Conservation (phyloP, 2,888 invertebrate genomes). For the Hypsopygia costalis region DNA sequence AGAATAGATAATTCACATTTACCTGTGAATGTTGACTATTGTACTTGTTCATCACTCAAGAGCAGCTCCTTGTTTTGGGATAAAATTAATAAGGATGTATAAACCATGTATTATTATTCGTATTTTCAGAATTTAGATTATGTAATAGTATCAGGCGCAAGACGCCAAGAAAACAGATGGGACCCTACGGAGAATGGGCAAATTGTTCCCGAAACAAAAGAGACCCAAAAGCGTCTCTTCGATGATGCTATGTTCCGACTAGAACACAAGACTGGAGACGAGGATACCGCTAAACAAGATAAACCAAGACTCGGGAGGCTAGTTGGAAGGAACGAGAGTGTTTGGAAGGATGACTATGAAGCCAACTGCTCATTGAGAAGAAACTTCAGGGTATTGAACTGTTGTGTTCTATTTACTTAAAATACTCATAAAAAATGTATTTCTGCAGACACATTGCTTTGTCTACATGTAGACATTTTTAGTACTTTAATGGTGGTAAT, state of each 20-base stretch:
- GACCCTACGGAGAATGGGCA: conserved; percentile 98
- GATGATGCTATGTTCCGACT: conserved; percentile 99
- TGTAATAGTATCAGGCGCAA: conserved; percentile 95
- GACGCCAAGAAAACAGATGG: conserved; percentile 98
- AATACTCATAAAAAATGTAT: no score
- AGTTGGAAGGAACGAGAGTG: conserved; percentile 87
- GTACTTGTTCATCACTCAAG: no score
- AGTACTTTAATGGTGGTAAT: no score
- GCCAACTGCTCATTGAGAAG: conserved; percentile 93
- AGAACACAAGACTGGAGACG: conserved; percentile 94
- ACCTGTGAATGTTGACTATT: no score
- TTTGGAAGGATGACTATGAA: conserved; percentile 96
- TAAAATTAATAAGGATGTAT: no score
- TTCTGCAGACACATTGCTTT: no score
- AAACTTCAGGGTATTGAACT: conserved; percentile 91
- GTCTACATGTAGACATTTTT: no score
- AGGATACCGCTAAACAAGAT: conserved; percentile 83
- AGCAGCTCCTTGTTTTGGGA: no score
- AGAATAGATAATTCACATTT: no score
- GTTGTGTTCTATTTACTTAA: no score
- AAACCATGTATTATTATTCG: no score
- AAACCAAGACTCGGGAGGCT: conserved; percentile 88
- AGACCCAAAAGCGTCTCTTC: conserved; percentile 92
- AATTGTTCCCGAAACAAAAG: conserved; percentile 94
- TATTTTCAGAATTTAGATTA: conserved; percentile 95